Evolutionary conservation across 2,113 vertebrate species (phyloP).

Genomic region (Bubalus kerabau): DNA sequence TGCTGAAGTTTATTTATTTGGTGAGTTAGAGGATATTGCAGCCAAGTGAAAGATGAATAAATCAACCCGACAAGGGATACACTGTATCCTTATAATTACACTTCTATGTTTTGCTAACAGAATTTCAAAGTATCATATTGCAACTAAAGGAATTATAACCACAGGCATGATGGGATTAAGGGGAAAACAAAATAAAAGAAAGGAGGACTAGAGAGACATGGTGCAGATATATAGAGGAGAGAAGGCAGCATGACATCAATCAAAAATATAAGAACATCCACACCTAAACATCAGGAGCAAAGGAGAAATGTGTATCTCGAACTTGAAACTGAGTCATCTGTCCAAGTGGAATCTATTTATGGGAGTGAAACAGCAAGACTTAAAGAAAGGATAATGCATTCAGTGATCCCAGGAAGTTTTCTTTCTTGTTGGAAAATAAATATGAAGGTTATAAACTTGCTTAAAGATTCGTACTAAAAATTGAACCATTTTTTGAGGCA

Average conservation of each 20-base stretch:
- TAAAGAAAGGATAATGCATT: background rate
- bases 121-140: background rate
- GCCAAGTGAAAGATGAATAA: background rate
- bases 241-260: background rate
- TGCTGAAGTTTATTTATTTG: background rate
- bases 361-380: background rate
- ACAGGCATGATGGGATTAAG: background rate
- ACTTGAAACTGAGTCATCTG: background rate
- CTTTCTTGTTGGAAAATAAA: background rate
- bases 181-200: background rate
- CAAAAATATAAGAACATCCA: background rate
- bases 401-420: background rate
- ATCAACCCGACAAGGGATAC: background rate
- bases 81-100: background rate
- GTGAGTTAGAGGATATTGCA: background rate
- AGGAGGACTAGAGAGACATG: background rate
- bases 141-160: background rate
- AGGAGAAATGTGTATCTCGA: background rate
- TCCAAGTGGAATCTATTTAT: background rate
- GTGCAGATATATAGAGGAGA: background rate
- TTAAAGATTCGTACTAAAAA: background rate
- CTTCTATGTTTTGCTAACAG: background rate
- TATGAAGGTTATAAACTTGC: background rate
- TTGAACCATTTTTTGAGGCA: background rate
- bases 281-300: background rate